Evolutionary conservation across 2,113 vertebrate species (phyloP).

Genomic region (Lichenostomus cassidix): DNA sequence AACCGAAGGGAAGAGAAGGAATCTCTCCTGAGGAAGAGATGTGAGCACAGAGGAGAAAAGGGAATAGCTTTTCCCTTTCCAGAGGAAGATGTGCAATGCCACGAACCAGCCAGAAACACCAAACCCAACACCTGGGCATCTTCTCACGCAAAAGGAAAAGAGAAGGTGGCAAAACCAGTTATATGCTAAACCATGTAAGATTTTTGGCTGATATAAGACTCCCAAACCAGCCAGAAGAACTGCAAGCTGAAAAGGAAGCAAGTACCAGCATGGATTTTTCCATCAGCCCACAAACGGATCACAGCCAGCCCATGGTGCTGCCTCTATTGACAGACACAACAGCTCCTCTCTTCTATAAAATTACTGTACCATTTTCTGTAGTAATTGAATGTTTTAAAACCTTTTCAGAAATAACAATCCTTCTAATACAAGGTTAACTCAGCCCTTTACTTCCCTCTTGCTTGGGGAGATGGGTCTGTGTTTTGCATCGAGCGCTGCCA

Average conservation of each 20-base stretch:
- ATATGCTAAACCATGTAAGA: background rate
- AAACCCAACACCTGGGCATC: background rate
- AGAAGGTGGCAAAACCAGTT: background rate
- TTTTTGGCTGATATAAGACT: background rate
- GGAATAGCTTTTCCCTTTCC: background rate
- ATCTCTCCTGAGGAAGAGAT: background rate
- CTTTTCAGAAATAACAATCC: conserved; percentile 2
- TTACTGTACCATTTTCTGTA: background rate
- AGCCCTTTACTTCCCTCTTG: background rate
- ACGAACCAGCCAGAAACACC: background rate
- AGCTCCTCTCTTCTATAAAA: background rate
- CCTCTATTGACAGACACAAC: background rate
- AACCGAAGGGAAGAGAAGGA: too few species aligned
- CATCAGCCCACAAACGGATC: background rate
- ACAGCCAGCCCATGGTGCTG: background rate
- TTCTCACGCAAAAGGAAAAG: background rate
- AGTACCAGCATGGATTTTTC: background rate
- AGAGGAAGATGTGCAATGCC: background rate
- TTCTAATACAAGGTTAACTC: conserved; percentile 37
- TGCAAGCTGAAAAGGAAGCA: background rate
- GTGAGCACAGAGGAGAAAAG: background rate
- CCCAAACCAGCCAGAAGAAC: background rate
- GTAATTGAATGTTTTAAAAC: background rate
- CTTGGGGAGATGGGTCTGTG: background rate
- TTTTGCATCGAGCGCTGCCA: background rate